Evolutionary conservation across 2,113 vertebrate species (phyloP).

Genomic region (Oryzias melastigma): DNA sequence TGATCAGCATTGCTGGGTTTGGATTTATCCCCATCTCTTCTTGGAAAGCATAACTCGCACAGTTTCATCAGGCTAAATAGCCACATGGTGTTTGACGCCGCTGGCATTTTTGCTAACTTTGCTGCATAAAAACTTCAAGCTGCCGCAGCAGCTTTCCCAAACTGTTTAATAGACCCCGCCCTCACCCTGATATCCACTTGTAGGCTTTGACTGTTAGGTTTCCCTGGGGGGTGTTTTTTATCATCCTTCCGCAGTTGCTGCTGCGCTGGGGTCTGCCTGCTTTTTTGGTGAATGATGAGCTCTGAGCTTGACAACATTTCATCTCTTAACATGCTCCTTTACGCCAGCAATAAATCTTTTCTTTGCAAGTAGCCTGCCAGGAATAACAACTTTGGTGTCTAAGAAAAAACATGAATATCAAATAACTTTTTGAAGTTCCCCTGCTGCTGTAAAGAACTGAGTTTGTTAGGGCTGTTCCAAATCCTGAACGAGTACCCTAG

Average conservation of each 20-base stretch:
- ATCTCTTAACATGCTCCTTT: slow-evolving; percentile 14
- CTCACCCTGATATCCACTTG: slow-evolving; percentile 34
- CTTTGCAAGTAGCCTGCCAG: neutral
- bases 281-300: slow-evolving; percentile 16
- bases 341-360: slow-evolving; percentile 3
- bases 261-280: slow-evolving; percentile 18
- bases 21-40: slow-evolving; percentile 11
- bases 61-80: slow-evolving; percentile 1
- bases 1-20: slow-evolving; percentile 10
- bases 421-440: slow-evolving; percentile 5
- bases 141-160: slow-evolving; percentile 10
- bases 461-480: neutral
- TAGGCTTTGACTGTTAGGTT: slow-evolving; percentile 18
- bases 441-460: slow-evolving; percentile 1
- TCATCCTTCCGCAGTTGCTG: slow-evolving; percentile 27
- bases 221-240: slow-evolving; percentile 31
- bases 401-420: slow-evolving; percentile 4
- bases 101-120: slow-evolving; percentile 10
- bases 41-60: slow-evolving; percentile 9
- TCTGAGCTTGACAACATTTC: slow-evolving; percentile 25
- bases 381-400: slow-evolving; percentile 1
- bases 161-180: slow-evolving; percentile 23
- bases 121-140: slow-evolving; percentile 9
- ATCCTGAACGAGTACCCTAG: too few species aligned
- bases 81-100: slow-evolving; percentile 7